phyloP scores from a whole-genome alignment of 2,113 vertebrate species.

The Ardeotis arabs region DNA sequence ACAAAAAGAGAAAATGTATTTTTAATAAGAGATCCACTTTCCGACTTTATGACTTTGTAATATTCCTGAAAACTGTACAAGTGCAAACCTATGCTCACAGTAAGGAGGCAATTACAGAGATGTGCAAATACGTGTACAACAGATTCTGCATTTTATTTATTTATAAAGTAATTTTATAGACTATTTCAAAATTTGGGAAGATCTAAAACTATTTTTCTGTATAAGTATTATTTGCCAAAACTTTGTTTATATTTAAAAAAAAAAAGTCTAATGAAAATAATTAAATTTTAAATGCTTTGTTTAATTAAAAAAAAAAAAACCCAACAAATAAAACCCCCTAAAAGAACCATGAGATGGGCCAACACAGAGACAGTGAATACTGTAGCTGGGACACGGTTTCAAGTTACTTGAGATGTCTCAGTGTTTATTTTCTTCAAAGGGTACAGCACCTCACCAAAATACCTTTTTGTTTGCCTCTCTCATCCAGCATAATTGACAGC shows the following conservation, averaged over 20 bases:
- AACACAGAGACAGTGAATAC: slow-evolving; percentile 69
- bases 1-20: slow-evolving; percentile 80
- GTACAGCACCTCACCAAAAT: slow-evolving; percentile 74
- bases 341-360: slow-evolving; percentile 77
- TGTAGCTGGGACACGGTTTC: slow-evolving; percentile 68
- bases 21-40: slow-evolving; percentile 80
- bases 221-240: slow-evolving; percentile 88
- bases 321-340: slow-evolving; percentile 64
- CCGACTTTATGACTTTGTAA: slow-evolving; percentile 79
- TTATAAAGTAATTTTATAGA: slow-evolving; percentile 87
- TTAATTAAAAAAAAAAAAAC: slow-evolving; percentile 70
- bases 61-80: slow-evolving; percentile 77
- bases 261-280: slow-evolving; percentile 75
- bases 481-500: slow-evolving; percentile 68
- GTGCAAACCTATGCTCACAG: slow-evolving; percentile 71
- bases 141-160: slow-evolving; percentile 86
- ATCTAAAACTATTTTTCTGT: slow-evolving; percentile 86
- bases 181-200: slow-evolving; percentile 83
- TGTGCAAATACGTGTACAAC: slow-evolving; percentile 82
- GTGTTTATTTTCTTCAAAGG: slow-evolving; percentile 72
- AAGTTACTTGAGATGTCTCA: slow-evolving; percentile 72
- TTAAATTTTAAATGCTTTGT: slow-evolving; percentile 83
- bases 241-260: slow-evolving; percentile 83
- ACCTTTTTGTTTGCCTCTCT: slow-evolving; percentile 76
- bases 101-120: slow-evolving; percentile 81